These are phyloP conservation scores for Ellobium chinense DNA, from an alignment of 2,888 invertebrate genomes.

Conservation along the genomic window DNA sequence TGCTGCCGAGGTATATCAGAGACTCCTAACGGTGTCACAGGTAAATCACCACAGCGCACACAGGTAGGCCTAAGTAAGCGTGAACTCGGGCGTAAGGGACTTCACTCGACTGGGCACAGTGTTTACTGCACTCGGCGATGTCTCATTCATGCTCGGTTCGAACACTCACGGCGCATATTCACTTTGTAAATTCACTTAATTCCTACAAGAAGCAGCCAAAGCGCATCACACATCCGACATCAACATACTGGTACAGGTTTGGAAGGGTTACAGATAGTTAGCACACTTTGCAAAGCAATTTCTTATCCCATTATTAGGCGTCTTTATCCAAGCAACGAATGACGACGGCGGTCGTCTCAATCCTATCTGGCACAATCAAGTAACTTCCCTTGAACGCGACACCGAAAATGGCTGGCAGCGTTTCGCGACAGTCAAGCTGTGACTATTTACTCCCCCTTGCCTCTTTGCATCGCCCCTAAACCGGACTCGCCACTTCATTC, in stretches of 20 bases:
- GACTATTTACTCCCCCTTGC: not conserved
- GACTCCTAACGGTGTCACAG: not conserved
- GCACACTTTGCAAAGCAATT: no score
- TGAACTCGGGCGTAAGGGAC: not conserved
- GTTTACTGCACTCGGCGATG: not conserved
- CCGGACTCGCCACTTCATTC: no score
- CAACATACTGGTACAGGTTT: no score
- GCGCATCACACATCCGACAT: no score
- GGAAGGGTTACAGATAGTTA: no score
- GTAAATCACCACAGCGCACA: not conserved
- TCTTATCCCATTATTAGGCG: no score
- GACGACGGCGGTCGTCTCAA: not conserved
- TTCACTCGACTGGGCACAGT: no score
- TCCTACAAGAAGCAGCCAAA: no score
- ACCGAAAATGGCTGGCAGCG: conserved; percentile 31
- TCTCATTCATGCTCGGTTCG: not conserved
- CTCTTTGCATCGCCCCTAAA: no score
- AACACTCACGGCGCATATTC: no score
- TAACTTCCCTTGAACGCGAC: not conserved
- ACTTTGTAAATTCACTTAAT: no score
- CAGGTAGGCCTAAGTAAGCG: not conserved
- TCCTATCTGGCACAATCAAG: conserved; percentile 3
- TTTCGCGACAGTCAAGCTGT: not conserved
- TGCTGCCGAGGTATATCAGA: not conserved
- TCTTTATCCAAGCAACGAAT: conserved; percentile 17